Evolutionary conservation across 2,113 vertebrate genomes (phyloP), one percentile per base, ranked within the genome.

Genomic region (Menura novaehollandiae): DNA sequence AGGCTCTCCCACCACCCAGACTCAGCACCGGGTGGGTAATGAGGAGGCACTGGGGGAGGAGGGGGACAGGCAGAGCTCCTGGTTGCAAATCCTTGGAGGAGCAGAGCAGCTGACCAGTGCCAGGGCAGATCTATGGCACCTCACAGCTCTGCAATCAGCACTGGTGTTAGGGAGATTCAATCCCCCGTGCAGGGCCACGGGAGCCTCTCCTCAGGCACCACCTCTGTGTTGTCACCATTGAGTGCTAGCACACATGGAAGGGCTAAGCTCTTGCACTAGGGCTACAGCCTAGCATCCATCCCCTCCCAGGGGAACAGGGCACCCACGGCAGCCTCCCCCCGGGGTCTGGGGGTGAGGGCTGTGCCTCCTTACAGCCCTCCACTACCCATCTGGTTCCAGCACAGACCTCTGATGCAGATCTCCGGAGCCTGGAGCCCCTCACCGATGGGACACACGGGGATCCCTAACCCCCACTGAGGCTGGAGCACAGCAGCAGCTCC

Each of bases 231-330:
- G 44, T 43, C 10, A 1, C 22, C 7, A 1, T 43, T 0, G 2
- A 8, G 59, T 2, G 4, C 53, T 2, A 32, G 5, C 24, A 49
- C 23, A 9, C 39, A 6, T 2, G 1, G 2, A 18, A 7, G 16
- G 18, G 22, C 33, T 3, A 33, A 30, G n/a, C 16, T n/a, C 44
- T 5, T 2, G 22, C n/a, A n/a, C n/a, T n/a, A n/a, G n/a, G n/a
- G n/a, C 17, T 18, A 3, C 1, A 4, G 24, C 44, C 24, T 66
- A 33, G 28, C 33, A 23, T 1, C 19, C 51, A 17, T 6, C 7
- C 26, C 21, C 7, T 5, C 13, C 27, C 52, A 0, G 3, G 10
- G 6, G 1, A 7, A 1, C 0, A 3, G 12, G 15, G 3, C 3
- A n/a, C 6, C 33, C 39, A 9, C 5, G 6, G 22, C 49, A 46